phyloP scores from a whole-genome alignment of 2,888 invertebrate species.

The Rhabditoides inermis region DNA sequence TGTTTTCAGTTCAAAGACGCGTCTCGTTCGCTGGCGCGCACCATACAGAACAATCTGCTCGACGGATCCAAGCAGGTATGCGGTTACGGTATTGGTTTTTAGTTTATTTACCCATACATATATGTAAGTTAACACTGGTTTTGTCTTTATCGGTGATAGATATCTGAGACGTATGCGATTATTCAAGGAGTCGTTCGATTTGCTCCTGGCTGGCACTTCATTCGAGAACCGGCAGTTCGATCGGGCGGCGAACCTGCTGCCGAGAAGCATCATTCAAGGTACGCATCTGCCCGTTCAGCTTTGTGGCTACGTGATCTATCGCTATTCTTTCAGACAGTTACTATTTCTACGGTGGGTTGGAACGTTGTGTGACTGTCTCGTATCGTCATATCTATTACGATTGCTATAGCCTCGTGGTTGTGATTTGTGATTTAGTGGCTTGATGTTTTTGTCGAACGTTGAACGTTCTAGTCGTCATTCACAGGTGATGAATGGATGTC shows the following conservation, averaged over 20 bases:
- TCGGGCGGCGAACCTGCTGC: constrained; percentile 76
- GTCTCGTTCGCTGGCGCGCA: constrained; percentile 88
- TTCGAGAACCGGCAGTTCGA: constrained; percentile 84
- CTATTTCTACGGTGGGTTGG: constrained; percentile 56
- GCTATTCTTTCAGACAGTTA: constrained; percentile 30
- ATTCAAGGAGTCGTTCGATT: constrained; percentile 81
- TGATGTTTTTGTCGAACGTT: not conserved
- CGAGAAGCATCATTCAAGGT: constrained; percentile 76
- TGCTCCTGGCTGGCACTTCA: constrained; percentile 81
- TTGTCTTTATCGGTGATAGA: not conserved
- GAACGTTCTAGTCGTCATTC: not conserved
- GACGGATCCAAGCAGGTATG: constrained; percentile 70
- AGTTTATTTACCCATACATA: not conserved
- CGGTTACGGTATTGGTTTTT: not conserved
- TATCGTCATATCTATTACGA: constrained; percentile 7
- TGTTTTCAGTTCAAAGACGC: constrained; percentile 80
- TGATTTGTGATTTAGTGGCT: not conserved
- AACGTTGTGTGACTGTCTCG: constrained; percentile 10
- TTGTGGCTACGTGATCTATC: not conserved
- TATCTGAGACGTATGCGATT: not conserved
- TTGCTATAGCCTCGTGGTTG: constrained; percentile 4
- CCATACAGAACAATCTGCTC: constrained; percentile 93
- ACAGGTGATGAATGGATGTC: not conserved
- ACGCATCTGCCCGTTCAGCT: constrained; percentile 11
- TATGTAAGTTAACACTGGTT: not conserved